A percentile compares a stretch with the other conserved stretches of the same genome.
Conservation (phyloP, 1,140 invertebrate species). For the Telenomus remus region DNA sequence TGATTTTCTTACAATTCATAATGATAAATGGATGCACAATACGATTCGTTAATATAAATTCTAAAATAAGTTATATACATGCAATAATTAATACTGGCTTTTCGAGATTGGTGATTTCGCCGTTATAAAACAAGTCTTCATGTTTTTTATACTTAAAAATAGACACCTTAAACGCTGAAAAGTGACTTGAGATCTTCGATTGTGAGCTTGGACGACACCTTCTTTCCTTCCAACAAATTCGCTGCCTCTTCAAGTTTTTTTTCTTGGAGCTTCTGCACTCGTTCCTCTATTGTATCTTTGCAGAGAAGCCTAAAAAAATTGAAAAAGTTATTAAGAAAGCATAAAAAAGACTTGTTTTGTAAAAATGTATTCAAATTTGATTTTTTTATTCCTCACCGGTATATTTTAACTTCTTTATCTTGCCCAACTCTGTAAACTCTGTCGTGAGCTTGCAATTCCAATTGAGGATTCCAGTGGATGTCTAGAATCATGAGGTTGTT, state of each 20-base stretch:
- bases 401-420: conserved; percentile 86
- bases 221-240: conserved; percentile 82
- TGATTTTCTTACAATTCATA: too few species aligned
- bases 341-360: too few species aligned
- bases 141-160: background rate
- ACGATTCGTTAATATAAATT: too few species aligned
- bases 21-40: too few species aligned
- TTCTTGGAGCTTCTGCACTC: conserved; percentile 87
- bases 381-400: conserved; percentile 79
- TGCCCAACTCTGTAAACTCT: conserved; percentile 93
- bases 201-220: conserved; percentile 79
- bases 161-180: conserved; percentile 75
- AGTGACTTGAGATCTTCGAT: conserved; percentile 86
- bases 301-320: conserved; percentile 82
- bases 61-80: too few species aligned
- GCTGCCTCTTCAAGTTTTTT: conserved; percentile 86
- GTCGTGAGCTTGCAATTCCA: conserved; percentile 93
- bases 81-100: too few species aligned
- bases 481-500: conserved; percentile 93
- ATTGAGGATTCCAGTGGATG: conserved; percentile 95
- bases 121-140: too few species aligned
- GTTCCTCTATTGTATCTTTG: conserved; percentile 88
- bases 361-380: background rate
- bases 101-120: too few species aligned
- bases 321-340: conserved; percentile 13